Conservation (phyloP, 2,113 vertebrate species). For the Oncorhynchus masou region DNA sequence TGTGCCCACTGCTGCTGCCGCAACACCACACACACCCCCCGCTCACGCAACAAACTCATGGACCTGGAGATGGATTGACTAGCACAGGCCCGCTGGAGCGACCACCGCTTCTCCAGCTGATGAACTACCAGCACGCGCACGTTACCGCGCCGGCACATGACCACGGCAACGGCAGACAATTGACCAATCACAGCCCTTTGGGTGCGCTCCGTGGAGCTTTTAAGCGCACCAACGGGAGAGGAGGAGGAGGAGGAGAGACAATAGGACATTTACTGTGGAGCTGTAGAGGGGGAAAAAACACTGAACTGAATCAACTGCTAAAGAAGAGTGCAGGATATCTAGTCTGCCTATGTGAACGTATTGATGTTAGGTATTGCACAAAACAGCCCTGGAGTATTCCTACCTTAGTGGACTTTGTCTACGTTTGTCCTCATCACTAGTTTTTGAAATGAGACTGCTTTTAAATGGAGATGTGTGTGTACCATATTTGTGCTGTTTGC, state of each 20-base stretch:
- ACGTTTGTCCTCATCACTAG: slow-evolving; percentile 47
- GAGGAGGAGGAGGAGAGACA: slow-evolving; percentile 12
- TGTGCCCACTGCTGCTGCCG: slow-evolving; percentile 89
- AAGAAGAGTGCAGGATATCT: slow-evolving; percentile 23
- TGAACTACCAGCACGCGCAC: slow-evolving; percentile 43
- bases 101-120: slow-evolving; percentile 49
- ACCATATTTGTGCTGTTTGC: neutral
- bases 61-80: slow-evolving; percentile 93
- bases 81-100: slow-evolving; percentile 61
- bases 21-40: slow-evolving; percentile 80
- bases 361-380: slow-evolving; percentile 28
- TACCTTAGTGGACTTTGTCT: slow-evolving; percentile 32
- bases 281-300: slow-evolving; percentile 37
- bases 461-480: slow-evolving; percentile 51
- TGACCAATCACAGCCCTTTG: slow-evolving; percentile 20
- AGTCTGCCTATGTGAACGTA: neutral
- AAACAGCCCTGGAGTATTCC: slow-evolving; percentile 49
- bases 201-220: slow-evolving; percentile 22
- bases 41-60: slow-evolving; percentile 85
- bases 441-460: slow-evolving; percentile 61
- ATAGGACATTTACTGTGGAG: slow-evolving; percentile 33
- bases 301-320: slow-evolving; percentile 27
- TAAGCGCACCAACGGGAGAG: slow-evolving; percentile 10
- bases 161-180: neutral
- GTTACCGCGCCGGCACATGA: neutral